Conservation (phyloP, 2,797 vertebrate genomes). For the Pogoniulus pusillus region DNA sequence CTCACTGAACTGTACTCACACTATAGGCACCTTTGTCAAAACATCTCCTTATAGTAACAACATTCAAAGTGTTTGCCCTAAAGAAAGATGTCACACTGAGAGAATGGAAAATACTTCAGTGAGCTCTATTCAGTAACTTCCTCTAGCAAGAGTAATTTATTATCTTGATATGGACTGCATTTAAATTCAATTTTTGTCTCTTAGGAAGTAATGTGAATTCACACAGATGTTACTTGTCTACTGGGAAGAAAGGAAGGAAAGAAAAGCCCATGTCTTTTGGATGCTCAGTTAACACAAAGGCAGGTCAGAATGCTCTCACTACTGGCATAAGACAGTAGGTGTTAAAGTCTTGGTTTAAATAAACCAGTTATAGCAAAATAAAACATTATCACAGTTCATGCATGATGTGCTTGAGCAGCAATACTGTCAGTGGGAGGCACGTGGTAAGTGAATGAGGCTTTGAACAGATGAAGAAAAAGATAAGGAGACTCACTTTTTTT, state of each 20-base stretch:
- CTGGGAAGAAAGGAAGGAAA: slow-evolving; percentile 21
- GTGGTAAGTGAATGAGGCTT: slow-evolving; percentile 29
- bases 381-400: slow-evolving; percentile 54
- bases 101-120: slow-evolving; percentile 40
- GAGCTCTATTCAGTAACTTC: slow-evolving; percentile 55
- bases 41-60: slow-evolving; percentile 25
- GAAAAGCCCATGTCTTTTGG: neutral
- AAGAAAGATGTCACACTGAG: slow-evolving; percentile 56
- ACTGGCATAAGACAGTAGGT: slow-evolving; percentile 35
- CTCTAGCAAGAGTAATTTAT: slow-evolving; percentile 62
- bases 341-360: slow-evolving; percentile 52
- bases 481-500: slow-evolving; percentile 6
- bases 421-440: slow-evolving; percentile 30
- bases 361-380: slow-evolving; percentile 68
- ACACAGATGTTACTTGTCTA: slow-evolving; percentile 66
- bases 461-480: slow-evolving; percentile 49
- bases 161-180: slow-evolving; percentile 57
- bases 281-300: slow-evolving; percentile 34
- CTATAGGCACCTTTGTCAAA: slow-evolving; percentile 47
- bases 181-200: slow-evolving; percentile 65
- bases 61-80: slow-evolving; percentile 45
- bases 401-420: slow-evolving; percentile 33
- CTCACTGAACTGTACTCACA: neutral
- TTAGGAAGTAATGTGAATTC: slow-evolving; percentile 68
- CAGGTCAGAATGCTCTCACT: slow-evolving; percentile 46